Evolutionary conservation across 2,113 vertebrate species (phyloP), one percentile per base, ranked within the genome.

Genomic region (Chelonoidis abingdonii): DNA sequence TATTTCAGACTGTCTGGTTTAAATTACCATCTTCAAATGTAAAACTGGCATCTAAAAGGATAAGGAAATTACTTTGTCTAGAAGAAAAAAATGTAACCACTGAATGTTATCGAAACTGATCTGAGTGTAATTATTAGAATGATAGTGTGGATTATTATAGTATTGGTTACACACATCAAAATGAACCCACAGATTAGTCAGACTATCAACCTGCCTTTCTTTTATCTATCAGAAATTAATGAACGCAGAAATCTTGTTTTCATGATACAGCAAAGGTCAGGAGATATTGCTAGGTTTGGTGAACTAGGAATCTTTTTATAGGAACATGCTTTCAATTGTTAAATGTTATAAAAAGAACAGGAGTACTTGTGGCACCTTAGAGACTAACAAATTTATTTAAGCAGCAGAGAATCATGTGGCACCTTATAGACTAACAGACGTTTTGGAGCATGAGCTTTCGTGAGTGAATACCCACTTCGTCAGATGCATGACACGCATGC

Each of bases 71-170:
- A 87, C 11, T 59, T 92, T 95, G 94, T 82, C 72, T 50, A 50
- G 44, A 29, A 90, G 69, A 84, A 92, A 81, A 81, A 19, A 85
- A n/a, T 19, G 53, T 5, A 75, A 29, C 44, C 8, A 82, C 29
- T 19, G 82, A 87, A 35, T 94, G 89, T 96, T 52, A 78, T 24
- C 59, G 69, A 94, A 90, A 76, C 52, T 19, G 41, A 65, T 83
- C 52, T 86, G 56, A 92, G 56, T 56, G 10, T 87, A 84, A 89
- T 93, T 87, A 78, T 11, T n/a, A 13, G 82, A 62, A 11, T 86
- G 86, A 80, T 41, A 93, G 49, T 50, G 17, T 59, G 56, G 31
- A 38, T 92, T 93, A 83, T 93, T 75, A 59, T 31, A 59, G 85
- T 59, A 41, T 80, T 75, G 80, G 41, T 86, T 81, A 89, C 59